phyloP scores from a whole-genome alignment of 2,113 vertebrate species.

The Syngnathus typhle region DNA sequence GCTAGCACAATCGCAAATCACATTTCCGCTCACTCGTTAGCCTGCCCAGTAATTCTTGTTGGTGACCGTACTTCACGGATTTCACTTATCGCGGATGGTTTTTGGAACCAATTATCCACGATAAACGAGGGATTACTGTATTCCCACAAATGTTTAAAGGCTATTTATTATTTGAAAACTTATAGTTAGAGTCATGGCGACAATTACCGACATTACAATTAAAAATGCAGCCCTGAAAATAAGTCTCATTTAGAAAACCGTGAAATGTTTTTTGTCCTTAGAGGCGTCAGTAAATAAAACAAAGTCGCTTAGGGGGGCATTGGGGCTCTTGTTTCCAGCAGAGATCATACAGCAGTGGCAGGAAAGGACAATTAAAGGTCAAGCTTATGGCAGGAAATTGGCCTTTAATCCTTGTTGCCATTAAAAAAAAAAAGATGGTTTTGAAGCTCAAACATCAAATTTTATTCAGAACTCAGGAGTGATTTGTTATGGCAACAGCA shows the following conservation, averaged over 20 bases:
- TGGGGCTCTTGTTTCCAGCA: constrained; percentile 23
- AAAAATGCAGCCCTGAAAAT: background rate
- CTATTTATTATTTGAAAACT: background rate
- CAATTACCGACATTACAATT: background rate
- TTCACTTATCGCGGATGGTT: no score
- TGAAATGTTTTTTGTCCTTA: constrained; percentile 11
- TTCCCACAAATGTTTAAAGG: no score
- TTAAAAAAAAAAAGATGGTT: constrained; percentile 32
- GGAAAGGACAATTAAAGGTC: constrained; percentile 60
- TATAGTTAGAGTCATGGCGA: no score
- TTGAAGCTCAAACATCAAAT: background rate
- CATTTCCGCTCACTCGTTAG: no score
- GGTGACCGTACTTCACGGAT: no score
- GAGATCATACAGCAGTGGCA: constrained; percentile 38
- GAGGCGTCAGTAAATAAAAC: constrained; percentile 1
- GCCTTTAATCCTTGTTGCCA: constrained; percentile 50
- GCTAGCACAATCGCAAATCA: no score
- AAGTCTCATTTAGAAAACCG: background rate
- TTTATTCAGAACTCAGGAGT: no score
- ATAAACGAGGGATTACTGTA: no score
- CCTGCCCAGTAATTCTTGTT: no score
- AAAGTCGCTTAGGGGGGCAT: background rate
- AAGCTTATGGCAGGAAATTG: constrained; percentile 37
- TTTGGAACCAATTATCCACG: no score
- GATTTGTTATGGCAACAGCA: background rate